Conservation (phyloP, 2,888 invertebrate species). For the Mesochorus sp. region DNA sequence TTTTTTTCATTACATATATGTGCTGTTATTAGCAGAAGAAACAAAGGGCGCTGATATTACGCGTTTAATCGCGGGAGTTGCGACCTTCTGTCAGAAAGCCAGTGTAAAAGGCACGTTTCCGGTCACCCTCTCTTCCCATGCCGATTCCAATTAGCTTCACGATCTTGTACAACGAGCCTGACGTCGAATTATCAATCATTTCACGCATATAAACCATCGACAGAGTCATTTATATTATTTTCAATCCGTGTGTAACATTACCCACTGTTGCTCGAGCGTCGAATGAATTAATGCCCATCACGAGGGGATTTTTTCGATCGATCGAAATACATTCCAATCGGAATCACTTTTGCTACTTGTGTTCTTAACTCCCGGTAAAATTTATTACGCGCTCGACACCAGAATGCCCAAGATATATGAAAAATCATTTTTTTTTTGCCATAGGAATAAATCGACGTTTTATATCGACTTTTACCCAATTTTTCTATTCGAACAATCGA, state of each 20-base stretch:
- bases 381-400: slow-evolving; percentile 29
- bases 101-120: slow-evolving; percentile 16
- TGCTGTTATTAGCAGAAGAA: not conserved
- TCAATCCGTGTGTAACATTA: not conserved
- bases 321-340: not conserved
- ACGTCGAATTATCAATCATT: slow-evolving; percentile 59
- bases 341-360: not conserved
- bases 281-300: slow-evolving; percentile 37
- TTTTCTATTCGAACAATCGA: too few species aligned
- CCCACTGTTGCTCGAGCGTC: too few species aligned
- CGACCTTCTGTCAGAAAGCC: not conserved
- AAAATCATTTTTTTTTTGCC: too few species aligned
- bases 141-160: slow-evolving; percentile 55
- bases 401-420: too few species aligned
- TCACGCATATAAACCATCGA: slow-evolving; percentile 39
- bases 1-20: not conserved
- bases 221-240: slow-evolving; percentile 50
- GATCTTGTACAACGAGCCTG: slow-evolving; percentile 37
- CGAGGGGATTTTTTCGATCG: slow-evolving; percentile 52
- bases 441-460: too few species aligned
- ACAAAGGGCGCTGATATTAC: not conserved
- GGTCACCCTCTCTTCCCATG: slow-evolving; percentile 1
- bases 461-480: too few species aligned
- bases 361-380: slow-evolving; percentile 48
- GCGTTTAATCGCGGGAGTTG: not conserved